Conservation (phyloP, 1,140 invertebrate genomes). For the Drosophila tani region DNA sequence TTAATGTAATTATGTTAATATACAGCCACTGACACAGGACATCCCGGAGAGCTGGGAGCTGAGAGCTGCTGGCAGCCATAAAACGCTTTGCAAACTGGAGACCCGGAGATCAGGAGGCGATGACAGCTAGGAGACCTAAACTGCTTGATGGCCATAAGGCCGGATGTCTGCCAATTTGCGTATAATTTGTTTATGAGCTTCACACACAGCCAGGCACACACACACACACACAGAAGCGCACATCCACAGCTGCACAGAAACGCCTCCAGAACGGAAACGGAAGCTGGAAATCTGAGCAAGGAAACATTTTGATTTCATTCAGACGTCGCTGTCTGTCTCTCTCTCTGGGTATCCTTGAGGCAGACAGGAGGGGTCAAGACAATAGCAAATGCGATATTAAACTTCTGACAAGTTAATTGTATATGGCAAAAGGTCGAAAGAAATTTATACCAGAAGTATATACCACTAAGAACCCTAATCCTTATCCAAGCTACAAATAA, state of each 20-base stretch:
- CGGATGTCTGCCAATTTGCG: conserved; percentile 75
- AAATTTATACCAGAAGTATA: too few relatives aligned
- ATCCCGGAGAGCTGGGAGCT: not conserved
- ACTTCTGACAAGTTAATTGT: not conserved
- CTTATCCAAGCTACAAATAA: too few relatives aligned
- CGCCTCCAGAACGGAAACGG: conserved; percentile 45
- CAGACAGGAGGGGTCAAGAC: not conserved
- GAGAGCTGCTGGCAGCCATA: too few relatives aligned
- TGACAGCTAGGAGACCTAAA: conserved; percentile 28
- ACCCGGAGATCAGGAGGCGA: conserved; percentile 10
- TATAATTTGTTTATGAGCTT: conserved; percentile 81
- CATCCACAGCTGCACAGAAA: not conserved
- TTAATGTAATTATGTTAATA: conserved; percentile 82
- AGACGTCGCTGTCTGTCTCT: not conserved
- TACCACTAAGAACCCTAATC: too few relatives aligned
- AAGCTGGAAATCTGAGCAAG: conserved; percentile 55
- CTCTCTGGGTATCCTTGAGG: too few relatives aligned
- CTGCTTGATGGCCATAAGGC: conserved; percentile 31
- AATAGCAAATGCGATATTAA: not conserved
- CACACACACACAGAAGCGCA: conserved; percentile 46
- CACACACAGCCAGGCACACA: conserved; percentile 46
- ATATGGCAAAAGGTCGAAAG: too few relatives aligned
- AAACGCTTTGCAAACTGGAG: conserved; percentile 14
- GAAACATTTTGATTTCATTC: conserved; percentile 50
- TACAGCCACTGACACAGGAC: conserved; percentile 9